Evolutionary conservation across 2,113 vertebrate species (phyloP), one percentile per base, ranked within the genome.

Genomic region (Brevimyrus niger): DNA sequence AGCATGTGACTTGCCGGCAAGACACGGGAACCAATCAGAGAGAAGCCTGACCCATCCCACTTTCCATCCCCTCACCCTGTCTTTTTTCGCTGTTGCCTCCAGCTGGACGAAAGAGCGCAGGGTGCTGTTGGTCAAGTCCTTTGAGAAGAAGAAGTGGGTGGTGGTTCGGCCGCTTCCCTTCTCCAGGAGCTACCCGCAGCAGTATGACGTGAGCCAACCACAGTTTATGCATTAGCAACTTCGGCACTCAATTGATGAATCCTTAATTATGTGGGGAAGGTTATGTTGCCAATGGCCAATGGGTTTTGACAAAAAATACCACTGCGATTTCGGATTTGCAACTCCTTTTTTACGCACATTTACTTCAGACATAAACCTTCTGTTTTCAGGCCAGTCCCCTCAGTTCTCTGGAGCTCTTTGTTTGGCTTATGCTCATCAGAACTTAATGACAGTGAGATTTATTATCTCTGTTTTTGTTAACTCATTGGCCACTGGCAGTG

Each of bases 71-170:
- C 15, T 86, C 17, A n/a, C 44, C 8, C 2, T 47, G 44, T 47
- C 9, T 19, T 8, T 27, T 90, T 89, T 90, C 80, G 84, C 46
- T 91, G 13, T 88, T 48, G n/a, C 58, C 17, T 21, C 84, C 92
- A 99, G 98, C 90, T 99, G 98, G 98, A 99, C 98, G 0, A 99
- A 99, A 93, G 98, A 99, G 89, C 97, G 98, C 10, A 96, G 98
- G 0, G 98, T 99, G 73, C 94, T 99, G 90, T 95, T 99, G 91
- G 97, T 99, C 73, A 99, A 99, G 96, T 99, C 98, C 19, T 98
- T 98, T 93, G 97, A 98, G 92, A 99, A 99, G 94, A 98, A 97
- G 94, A 99, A 99, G 91, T 99, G 98, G 98, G 98, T 99, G 58
- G 97, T 98, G 0, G 97, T 99, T 91, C 96, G 98, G 86, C 97